Base-by-base conservation (phyloP, 1,140 invertebrate genomes). In the Anoplolepis gracilipes region DNA sequence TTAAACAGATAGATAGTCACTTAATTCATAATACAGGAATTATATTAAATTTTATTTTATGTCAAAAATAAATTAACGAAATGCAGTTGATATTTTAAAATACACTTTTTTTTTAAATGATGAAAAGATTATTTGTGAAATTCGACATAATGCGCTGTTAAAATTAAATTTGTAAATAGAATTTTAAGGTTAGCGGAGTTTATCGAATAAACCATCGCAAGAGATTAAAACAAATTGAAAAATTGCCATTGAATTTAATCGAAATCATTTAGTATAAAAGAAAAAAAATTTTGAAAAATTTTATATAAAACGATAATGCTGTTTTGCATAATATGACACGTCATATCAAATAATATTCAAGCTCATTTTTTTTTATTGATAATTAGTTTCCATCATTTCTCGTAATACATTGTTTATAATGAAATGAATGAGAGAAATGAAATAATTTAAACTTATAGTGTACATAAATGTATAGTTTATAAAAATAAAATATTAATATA, bases 101-200 rank as follows among this genome's bases (percentile, higher is more conserved):
- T 19, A n/a, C 39, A 46, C 7, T 57, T 25, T 11, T 28, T 39
- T 28, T 22, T 42, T 42, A 59, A 75, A 3, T 53, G 28, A n/a
- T 28, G 13, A 75, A 33, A 30, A n/a, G 11, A 42, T 36, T 62
- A 62, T 62, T 53, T 28, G n/a, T 13, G n/a, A 76, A 61, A 61
- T 59, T 36, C 59, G 10, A 11, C 39, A 36, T 28, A 25, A 76
- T 42, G 1, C 33, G 19, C 6, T 1, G 22, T 5, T 55, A 55
- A 72, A 53, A 72, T 49, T 53, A 72, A 22, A 55, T 73, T 19
- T 55, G 55, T 19, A 19, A 70, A 16, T 46, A 49, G 2, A 69
- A 25, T 16, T 70, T 69, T 7, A 2, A 11, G 46, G 33, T 72
- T 39, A 46, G 30, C n/a, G 36, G 7, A 33, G 36, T 75, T 55